phyloP scores from a whole-genome alignment of 2,797 vertebrate genomes.

The Phoebastria nigripes region DNA sequence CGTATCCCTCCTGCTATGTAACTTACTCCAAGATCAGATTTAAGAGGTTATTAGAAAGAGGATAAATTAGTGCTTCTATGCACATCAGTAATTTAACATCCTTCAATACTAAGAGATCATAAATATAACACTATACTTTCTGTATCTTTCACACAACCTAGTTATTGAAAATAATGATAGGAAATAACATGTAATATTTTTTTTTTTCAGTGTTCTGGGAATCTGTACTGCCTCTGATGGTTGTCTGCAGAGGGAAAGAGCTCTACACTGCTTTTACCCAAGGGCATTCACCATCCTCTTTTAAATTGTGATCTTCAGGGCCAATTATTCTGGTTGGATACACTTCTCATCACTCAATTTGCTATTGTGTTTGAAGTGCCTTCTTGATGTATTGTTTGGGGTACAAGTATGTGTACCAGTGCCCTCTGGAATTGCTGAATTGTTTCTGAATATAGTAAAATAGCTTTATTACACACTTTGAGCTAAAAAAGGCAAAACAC shows the following conservation, averaged over 20 bases:
- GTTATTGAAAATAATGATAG: neutral
- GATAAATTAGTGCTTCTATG: neutral
- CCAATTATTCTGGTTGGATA: conserved; percentile 29
- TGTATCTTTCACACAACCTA: neutral
- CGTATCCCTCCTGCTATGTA: neutral
- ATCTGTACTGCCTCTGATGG: neutral
- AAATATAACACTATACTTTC: neutral
- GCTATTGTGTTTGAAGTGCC: neutral
- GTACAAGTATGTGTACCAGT: neutral
- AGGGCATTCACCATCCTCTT: neutral
- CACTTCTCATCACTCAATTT: conserved; percentile 14
- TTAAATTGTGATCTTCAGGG: neutral
- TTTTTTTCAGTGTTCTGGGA: neutral
- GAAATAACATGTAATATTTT: neutral
- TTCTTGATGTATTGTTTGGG: neutral
- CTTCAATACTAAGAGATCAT: neutral
- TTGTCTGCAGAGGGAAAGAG: neutral
- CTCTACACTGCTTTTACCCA: neutral
- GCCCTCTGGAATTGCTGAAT: neutral
- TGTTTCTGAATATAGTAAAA: neutral
- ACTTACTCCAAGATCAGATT: neutral
- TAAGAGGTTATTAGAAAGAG: neutral
- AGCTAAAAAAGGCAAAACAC: neutral
- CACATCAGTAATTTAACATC: neutral
- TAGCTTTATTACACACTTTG: neutral